These are phyloP conservation scores for Halictus ligatus DNA, from an alignment of 2,888 invertebrate species.

Conservation along the genomic window DNA sequence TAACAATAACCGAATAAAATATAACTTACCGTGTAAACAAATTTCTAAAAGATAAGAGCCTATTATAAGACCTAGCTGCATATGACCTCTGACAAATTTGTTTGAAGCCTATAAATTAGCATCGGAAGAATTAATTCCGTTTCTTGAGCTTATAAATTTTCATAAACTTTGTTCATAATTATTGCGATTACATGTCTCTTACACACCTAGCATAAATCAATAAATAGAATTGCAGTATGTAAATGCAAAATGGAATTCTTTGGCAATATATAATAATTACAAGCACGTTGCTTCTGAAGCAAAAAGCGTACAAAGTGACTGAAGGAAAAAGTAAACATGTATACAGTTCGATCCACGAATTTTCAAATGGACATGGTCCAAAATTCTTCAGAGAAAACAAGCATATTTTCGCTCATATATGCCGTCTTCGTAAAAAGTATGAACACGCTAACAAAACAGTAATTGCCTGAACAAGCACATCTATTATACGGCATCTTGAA, in stretches of 20 bases:
- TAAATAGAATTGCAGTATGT: conserved; percentile 7
- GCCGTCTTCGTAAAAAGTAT: conserved; percentile 44
- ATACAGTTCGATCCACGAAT: conserved; percentile 5
- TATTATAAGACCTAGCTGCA: background rate
- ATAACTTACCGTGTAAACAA: background rate
- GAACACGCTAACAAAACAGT: conserved; percentile 17
- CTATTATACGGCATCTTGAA: conserved; percentile 12
- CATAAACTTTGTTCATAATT: background rate
- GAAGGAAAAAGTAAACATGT: conserved; percentile 24
- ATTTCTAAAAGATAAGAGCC: background rate
- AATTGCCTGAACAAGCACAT: conserved; percentile 29
- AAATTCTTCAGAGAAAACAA: conserved; percentile 24
- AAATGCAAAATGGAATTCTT: conserved; percentile 65
- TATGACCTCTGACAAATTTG: too few species aligned
- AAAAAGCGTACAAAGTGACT: conserved; percentile 51
- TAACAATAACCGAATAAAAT: background rate
- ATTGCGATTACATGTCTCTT: conserved; percentile 12
- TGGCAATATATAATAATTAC: conserved; percentile 55
- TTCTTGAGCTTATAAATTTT: background rate
- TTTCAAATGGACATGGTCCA: conserved; percentile 9
- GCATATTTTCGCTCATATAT: conserved; percentile 30
- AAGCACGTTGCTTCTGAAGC: conserved; percentile 52
- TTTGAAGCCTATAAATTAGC: background rate
- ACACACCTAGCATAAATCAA: background rate
- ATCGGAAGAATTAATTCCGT: background rate